These are phyloP conservation scores for Sinocyclocheilus anshuiensis DNA, from an alignment of 2,113 vertebrate genomes.

Conservation along the genomic window DNA sequence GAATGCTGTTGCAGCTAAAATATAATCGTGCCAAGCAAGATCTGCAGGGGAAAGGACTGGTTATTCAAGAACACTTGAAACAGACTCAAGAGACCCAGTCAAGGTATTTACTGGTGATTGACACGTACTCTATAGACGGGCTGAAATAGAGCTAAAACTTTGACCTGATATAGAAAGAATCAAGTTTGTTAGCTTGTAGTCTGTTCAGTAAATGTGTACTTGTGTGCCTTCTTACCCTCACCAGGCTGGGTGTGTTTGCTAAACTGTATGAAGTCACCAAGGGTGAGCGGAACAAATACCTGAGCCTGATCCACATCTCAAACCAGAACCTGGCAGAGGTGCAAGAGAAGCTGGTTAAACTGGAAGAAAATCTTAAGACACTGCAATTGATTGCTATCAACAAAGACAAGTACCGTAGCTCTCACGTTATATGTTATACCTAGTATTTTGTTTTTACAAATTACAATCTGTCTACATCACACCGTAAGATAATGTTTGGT, in stretches of 20 bases:
- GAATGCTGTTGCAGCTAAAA: conserved; percentile 77
- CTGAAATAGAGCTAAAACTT: background rate
- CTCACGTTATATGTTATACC: background rate
- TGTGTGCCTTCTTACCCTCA: background rate
- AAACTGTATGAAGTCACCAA: conserved; percentile 76
- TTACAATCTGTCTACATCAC: background rate
- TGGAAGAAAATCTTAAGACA: conserved; percentile 83
- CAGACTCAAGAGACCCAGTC: conserved; percentile 75
- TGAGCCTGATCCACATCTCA: conserved; percentile 78
- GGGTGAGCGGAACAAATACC: conserved; percentile 84
- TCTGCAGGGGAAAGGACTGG: conserved; percentile 80
- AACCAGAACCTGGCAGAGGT: conserved; percentile 80
- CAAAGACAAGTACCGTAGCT: conserved; percentile 80
- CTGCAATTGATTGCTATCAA: conserved; percentile 72
- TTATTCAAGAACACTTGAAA: conserved; percentile 80
- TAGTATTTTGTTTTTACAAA: background rate
- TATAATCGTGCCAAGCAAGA: conserved; percentile 77
- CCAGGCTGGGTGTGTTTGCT: conserved; percentile 78
- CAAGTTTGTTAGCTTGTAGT: background rate
- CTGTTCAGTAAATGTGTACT: background rate
- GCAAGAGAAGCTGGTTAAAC: conserved; percentile 75
- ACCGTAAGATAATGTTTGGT: background rate
- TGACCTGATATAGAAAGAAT: background rate
- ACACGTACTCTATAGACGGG: background rate
- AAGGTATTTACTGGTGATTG: conserved; percentile 71